Percentiles rank a stretch among this genome's conserved stretches.
Evolutionary conservation across 2,797 vertebrate genomes (phyloP).

Genomic region (Geotrypetes seraphini): DNA sequence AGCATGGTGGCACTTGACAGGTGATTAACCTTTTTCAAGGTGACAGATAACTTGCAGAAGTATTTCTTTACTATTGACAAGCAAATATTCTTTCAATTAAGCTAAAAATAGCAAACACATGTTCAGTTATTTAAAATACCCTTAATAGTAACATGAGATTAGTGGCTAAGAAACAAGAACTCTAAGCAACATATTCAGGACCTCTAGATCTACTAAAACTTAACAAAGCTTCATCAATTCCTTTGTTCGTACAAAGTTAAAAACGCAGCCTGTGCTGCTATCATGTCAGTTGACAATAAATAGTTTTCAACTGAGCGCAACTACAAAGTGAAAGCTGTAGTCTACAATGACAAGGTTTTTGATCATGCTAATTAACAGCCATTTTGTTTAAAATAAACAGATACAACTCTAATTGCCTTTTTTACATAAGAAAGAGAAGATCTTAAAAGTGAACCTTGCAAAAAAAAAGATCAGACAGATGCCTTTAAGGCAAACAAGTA

Average conservation of each 20-base stretch:
- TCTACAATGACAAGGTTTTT: conserved; percentile 85
- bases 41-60: no score
- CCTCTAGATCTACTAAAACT: conserved; percentile 57
- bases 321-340: conserved; percentile 88
- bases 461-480: conserved; percentile 77
- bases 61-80: no score
- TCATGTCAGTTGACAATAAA: conserved; percentile 89
- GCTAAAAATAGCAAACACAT: conserved; percentile 29
- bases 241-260: conserved; percentile 76
- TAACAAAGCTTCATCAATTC: conserved; percentile 64
- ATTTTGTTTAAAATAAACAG: conserved; percentile 99
- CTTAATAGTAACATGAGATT: conserved; percentile 54
- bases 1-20: no score
- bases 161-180: conserved; percentile 56
- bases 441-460: conserved; percentile 92
- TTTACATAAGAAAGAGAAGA: conserved; percentile 99
- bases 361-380: conserved; percentile 98
- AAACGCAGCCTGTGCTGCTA: conserved; percentile 75
- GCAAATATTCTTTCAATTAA: no score
- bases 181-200: conserved; percentile 52
- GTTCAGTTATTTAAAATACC: conserved; percentile 46
- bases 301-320: conserved; percentile 70
- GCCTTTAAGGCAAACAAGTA: conserved; percentile 60
- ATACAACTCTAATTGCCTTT: conserved; percentile 98
- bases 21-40: no score